These are phyloP conservation scores for Naja naja DNA, from an alignment of 2,113 vertebrate genomes.

Conservation along the genomic window DNA sequence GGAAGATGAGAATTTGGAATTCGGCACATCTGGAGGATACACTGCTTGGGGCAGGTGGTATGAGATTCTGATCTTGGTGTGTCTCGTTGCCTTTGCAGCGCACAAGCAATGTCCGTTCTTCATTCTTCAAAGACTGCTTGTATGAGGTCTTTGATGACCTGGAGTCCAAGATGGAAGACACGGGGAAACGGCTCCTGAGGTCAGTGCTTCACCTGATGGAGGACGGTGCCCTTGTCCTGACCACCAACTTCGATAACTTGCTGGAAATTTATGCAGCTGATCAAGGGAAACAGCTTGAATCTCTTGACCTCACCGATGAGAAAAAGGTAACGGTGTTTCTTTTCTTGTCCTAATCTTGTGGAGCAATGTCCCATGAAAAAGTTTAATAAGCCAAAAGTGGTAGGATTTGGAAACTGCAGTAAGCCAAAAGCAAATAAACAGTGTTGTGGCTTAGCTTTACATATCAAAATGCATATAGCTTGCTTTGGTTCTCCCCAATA, in stretches of 20 bases:
- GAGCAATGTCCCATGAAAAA: not conserved
- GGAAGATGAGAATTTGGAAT: not conserved
- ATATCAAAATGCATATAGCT: not conserved
- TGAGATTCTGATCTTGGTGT: not conserved
- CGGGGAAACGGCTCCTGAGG: slow-evolving; percentile 87
- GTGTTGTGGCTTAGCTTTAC: not conserved
- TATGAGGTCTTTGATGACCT: slow-evolving; percentile 95
- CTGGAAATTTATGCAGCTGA: slow-evolving; percentile 91
- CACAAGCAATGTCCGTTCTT: slow-evolving; percentile 90
- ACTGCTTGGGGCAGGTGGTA: not conserved
- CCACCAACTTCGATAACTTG: slow-evolving; percentile 95
- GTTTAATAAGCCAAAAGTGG: not conserved
- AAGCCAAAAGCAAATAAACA: not conserved
- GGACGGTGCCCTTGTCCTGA: slow-evolving; percentile 87
- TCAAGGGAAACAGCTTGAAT: slow-evolving; percentile 90
- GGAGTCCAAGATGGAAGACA: slow-evolving; percentile 94
- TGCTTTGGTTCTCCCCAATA: not conserved
- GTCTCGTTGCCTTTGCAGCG: slow-evolving; percentile 67
- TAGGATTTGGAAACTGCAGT: not conserved
- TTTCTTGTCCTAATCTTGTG: not conserved
- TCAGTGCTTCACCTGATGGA: slow-evolving; percentile 94
- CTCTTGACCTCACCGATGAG: slow-evolving; percentile 92
- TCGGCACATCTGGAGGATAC: not conserved
- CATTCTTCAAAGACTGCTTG: slow-evolving; percentile 96
- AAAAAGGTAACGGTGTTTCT: slow-evolving; percentile 80